A percentile compares a stretch with the other conserved stretches of the same genome.
Evolutionary conservation across 2,888 invertebrate genomes (phyloP).

Genomic region (Drosophila subquinaria): DNA sequence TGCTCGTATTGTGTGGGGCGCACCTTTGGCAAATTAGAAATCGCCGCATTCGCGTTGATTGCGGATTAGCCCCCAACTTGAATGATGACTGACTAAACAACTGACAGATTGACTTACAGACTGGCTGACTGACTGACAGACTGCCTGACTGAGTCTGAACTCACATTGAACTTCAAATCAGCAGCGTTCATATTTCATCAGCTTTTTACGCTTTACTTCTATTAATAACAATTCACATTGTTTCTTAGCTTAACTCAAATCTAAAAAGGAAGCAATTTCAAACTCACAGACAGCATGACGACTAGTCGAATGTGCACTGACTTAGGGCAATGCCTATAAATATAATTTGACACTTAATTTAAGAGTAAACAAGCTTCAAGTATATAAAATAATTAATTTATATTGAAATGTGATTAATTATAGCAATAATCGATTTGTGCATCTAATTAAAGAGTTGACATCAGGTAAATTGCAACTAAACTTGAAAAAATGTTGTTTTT

Average conservation of each 20-base stretch:
- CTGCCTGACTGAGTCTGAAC: conserved; percentile 37
- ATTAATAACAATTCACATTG: conserved; percentile 31
- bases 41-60: conserved; percentile 69
- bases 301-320: conserved; percentile 1
- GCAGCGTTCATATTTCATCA: conserved; percentile 58
- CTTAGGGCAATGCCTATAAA: conserved; percentile 9
- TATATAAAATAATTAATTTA: background rate
- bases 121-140: conserved; percentile 10
- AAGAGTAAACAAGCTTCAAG: background rate
- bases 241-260: conserved; percentile 15
- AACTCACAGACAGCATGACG: conserved; percentile 19
- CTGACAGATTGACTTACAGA: conserved; percentile 32
- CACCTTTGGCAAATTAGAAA: conserved; percentile 77
- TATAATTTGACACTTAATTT: conserved; percentile 16
- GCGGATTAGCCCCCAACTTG: conserved; percentile 75
- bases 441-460: background rate
- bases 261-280: conserved; percentile 21
- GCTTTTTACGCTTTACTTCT: conserved; percentile 34
- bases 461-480: background rate
- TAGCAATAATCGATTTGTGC: background rate
- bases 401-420: background rate
- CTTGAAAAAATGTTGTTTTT: background rate
- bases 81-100: conserved; percentile 66
- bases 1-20: conserved; percentile 57
- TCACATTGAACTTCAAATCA: conserved; percentile 58